These are phyloP conservation scores for Ailurus styani DNA, from an alignment of 2,113 vertebrate species.

Conservation along the genomic window DNA sequence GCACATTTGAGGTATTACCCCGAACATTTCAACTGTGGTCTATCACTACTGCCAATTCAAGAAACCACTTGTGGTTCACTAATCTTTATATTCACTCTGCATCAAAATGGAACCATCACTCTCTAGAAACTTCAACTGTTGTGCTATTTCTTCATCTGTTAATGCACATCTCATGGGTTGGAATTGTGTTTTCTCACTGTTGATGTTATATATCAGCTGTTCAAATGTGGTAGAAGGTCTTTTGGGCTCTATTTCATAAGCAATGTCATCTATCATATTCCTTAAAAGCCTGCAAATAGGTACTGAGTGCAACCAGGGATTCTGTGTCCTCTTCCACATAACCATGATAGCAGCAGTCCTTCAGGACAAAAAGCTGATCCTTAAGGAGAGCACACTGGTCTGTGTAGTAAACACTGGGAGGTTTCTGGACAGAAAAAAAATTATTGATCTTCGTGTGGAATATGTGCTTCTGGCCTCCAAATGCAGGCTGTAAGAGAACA, in stretches of 20 bases:
- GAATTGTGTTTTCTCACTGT: neutral
- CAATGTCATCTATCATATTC: neutral
- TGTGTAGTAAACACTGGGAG: conserved; percentile 66
- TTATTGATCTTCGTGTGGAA: conserved; percentile 45
- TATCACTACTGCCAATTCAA: neutral
- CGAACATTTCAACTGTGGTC: neutral
- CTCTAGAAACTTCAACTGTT: conserved; percentile 35
- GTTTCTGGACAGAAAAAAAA: conserved; percentile 19
- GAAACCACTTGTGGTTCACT: conserved; percentile 52
- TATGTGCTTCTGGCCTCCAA: conserved; percentile 44
- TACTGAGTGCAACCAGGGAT: conserved; percentile 57
- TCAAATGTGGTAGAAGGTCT: neutral
- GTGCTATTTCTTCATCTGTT: conserved; percentile 1
- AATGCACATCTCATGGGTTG: conserved; percentile 29
- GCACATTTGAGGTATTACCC: neutral
- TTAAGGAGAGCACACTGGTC: neutral
- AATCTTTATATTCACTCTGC: neutral
- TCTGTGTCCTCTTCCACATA: conserved; percentile 58
- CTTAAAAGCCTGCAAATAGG: conserved; percentile 48
- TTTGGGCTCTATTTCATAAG: conserved; percentile 70
- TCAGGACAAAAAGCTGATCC: conserved; percentile 55
- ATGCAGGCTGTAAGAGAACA: conserved; percentile 53
- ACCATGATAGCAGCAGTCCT: conserved; percentile 72
- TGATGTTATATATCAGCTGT: conserved; percentile 67
- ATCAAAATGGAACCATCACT: neutral